Evolutionary conservation across 2,888 invertebrate genomes (phyloP).

Genomic region (Petrolisthes manimaculis): DNA sequence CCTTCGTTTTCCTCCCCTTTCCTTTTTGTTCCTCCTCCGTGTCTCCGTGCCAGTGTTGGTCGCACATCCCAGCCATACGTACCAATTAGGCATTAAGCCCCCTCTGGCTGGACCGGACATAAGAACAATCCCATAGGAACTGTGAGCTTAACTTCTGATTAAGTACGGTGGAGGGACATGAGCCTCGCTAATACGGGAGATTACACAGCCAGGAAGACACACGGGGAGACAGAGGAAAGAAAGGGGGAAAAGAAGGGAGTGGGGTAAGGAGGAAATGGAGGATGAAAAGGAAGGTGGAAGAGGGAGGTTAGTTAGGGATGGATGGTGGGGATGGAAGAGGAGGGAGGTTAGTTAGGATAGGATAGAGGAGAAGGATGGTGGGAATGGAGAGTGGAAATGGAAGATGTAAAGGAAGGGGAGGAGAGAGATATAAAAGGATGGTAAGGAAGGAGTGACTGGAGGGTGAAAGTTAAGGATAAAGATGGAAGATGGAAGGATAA

Average conservation of each 20-base stretch:
- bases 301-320: not conserved
- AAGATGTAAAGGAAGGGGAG: no score
- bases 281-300: not conserved
- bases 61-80: constrained; percentile 58
- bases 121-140: constrained; percentile 60
- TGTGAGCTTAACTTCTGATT: constrained; percentile 61
- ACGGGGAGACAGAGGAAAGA: constrained; percentile 8
- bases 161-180: constrained; percentile 60
- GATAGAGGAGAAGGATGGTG: not conserved
- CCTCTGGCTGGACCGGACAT: constrained; percentile 55
- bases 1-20: not conserved
- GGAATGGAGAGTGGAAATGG: no score
- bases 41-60: not conserved
- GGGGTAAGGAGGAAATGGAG: not conserved
- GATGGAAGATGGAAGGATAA: not conserved
- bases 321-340: not conserved
- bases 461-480: not conserved
- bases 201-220: constrained; percentile 45
- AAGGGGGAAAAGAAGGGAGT: not conserved
- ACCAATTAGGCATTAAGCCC: constrained; percentile 62
- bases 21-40: not conserved
- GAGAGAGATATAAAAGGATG: no score
- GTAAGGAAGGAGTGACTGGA: not conserved
- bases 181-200: constrained; percentile 57
- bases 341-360: constrained; percentile 9